Percentiles rank a stretch among this genome's conserved stretches.
phyloP scores from a whole-genome alignment of 2,797 vertebrate species.

The Antrozous pallidus region DNA sequence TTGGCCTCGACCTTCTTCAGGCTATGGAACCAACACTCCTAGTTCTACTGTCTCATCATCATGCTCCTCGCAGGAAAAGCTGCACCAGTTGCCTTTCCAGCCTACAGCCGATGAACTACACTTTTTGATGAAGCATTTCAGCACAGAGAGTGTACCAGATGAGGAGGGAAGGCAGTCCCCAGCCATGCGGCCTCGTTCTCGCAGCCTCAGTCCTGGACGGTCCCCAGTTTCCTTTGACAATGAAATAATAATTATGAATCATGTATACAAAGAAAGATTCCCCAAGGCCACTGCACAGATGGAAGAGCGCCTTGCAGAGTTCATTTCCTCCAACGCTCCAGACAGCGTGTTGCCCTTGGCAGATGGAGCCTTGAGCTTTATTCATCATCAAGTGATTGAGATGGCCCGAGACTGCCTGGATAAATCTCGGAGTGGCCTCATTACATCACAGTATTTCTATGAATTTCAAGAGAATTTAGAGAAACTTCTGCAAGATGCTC shows the following conservation, averaged over 20 bases:
- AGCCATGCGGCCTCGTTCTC: conserved; percentile 94
- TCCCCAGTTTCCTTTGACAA: too few relatives aligned
- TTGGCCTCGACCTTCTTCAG: too few relatives aligned
- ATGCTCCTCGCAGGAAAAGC: conserved; percentile 99
- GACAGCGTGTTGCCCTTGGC: conserved; percentile 92
- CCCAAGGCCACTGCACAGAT: conserved; percentile 97
- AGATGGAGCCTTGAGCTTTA: conserved; percentile 96
- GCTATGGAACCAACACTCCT: too few relatives aligned
- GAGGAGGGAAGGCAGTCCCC: conserved; percentile 94
- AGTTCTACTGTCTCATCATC: too few relatives aligned
- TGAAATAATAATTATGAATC: too few relatives aligned
- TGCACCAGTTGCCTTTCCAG: conserved; percentile 98
- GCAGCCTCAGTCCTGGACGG: conserved; percentile 98
- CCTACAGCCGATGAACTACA: conserved; percentile 98
- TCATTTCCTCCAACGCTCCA: conserved; percentile 90
- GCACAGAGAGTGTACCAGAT: conserved; percentile 95
- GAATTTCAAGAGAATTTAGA: conserved; percentile 98
- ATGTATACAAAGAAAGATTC: too few relatives aligned
- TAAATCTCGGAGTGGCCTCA: conserved; percentile 93
- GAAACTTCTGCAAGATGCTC: conserved; percentile 96
- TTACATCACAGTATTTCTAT: conserved; percentile 97
- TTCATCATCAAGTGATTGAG: conserved; percentile 97
- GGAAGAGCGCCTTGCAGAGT: conserved; percentile 94
- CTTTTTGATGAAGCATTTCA: conserved; percentile 99
- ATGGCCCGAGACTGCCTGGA: conserved; percentile 96